Conservation (phyloP, 2,888 invertebrate species). For the Doris montereyensis region DNA sequence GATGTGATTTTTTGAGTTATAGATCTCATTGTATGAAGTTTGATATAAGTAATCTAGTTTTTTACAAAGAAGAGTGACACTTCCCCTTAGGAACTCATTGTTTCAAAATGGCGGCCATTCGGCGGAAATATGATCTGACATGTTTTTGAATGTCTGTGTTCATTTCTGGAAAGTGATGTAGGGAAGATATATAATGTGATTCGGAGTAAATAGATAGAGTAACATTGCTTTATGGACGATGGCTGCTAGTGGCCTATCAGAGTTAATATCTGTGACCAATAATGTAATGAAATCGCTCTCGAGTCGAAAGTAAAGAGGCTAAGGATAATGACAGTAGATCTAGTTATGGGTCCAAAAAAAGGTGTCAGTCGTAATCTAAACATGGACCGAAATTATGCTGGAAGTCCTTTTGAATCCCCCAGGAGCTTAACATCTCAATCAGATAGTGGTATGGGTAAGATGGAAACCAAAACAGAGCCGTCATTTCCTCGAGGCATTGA, state of each 20-base stretch:
- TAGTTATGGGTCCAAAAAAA: too few relatives aligned
- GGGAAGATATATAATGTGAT: neutral
- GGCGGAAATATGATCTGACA: constrained; percentile 45
- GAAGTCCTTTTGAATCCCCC: constrained; percentile 36
- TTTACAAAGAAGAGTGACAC: neutral
- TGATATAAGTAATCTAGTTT: too few relatives aligned
- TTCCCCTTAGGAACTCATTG: constrained; percentile 45
- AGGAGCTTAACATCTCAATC: constrained; percentile 16
- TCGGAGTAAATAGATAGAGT: neutral
- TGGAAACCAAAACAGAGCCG: constrained; percentile 26
- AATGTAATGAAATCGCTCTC: constrained; percentile 61
- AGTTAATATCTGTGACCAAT: constrained; percentile 59
- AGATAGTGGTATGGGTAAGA: constrained; percentile 33
- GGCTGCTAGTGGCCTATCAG: constrained; percentile 51
- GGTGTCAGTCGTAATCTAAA: too few relatives aligned
- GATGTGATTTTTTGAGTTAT: too few relatives aligned
- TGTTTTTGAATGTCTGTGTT: constrained; percentile 15
- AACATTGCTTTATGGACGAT: too few relatives aligned
- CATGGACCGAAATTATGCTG: constrained; percentile 18
- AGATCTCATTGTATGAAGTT: too few relatives aligned
- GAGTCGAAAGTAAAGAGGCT: too few relatives aligned
- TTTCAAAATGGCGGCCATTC: constrained; percentile 57
- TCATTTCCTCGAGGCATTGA: constrained; percentile 40
- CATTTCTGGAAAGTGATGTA: neutral
- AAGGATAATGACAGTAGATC: too few relatives aligned